Evolutionary conservation across 2,797 vertebrate genomes (phyloP), one percentile per base, ranked within the genome.

Genomic region (Sebastes minor): DNA sequence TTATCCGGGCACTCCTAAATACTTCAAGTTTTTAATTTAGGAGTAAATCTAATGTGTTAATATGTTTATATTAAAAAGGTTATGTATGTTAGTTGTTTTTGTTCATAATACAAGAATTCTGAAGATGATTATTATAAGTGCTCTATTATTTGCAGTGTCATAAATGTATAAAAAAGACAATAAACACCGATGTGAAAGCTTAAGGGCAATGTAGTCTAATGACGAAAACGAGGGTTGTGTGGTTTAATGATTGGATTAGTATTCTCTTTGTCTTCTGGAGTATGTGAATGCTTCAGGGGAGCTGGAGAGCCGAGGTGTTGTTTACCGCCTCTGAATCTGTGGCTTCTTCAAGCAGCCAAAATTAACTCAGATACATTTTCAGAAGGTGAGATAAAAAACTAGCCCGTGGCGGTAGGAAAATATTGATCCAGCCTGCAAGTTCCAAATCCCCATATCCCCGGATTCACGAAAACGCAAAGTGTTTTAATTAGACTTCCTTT

Each of bases 401-500:
- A 64, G 86, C 92, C 90, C 33, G 30, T 63, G 73, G 92, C 74
- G 2, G 56, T 38, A 83, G 61, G 70, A 75, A 90, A 87, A 86
- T 91, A 94, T 94, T 81, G 93, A 94, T 94, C 90, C 74, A 71
- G 88, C 78, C 74, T 28, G 68, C 74, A 66, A 80, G 82, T 86
- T 85, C 84, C 79, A 87, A 91, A 87, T 87, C 78, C 18, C 82
- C 81, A 64, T 3, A 64, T 75, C 64, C 72, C 65, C 14, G 16
- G 32, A 78, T 82, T 71, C 57, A 60, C 42, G 2, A 70, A 84
- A 82, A 86, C 33, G 74, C 75, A 86, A 87, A 76, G 87, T 65
- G 74, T 88, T 90, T 92, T 94, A 92, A 94, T 94, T 91, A 86
- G 80, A 87, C 56, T 65, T 83, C 55, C 63, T 75, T 69, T 49